These are phyloP conservation scores for Malacoctenus gilli DNA, from an alignment of 2,797 vertebrate genomes.

Conservation along the genomic window DNA sequence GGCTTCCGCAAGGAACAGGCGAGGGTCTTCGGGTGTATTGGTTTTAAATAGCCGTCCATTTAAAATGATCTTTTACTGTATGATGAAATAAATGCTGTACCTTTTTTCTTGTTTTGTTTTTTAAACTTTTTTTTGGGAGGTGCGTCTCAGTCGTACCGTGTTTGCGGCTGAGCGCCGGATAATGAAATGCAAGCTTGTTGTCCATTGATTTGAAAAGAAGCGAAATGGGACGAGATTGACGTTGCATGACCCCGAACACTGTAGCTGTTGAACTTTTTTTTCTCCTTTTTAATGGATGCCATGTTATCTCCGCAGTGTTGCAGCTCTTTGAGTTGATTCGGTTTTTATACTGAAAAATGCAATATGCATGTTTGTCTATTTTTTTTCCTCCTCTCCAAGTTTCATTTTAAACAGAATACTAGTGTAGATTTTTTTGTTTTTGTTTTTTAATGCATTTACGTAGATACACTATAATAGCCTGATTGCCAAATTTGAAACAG, in stretches of 20 bases:
- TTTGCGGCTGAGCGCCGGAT: conserved; percentile 22
- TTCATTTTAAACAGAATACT: conserved; percentile 72
- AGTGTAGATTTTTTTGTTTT: conserved; percentile 58
- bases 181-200: conserved; percentile 59
- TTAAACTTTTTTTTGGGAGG: conserved; percentile 21
- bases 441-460: conserved; percentile 69
- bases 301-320: conserved; percentile 74
- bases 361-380: conserved; percentile 76
- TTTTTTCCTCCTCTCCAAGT: conserved; percentile 49
- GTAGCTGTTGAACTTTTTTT: conserved; percentile 65
- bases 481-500: conserved; percentile 81
- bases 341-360: conserved; percentile 72
- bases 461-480: conserved; percentile 78
- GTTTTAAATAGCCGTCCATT: conserved; percentile 72
- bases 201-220: conserved; percentile 39
- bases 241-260: conserved; percentile 73
- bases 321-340: conserved; percentile 66
- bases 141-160: conserved; percentile 23
- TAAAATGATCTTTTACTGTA: conserved; percentile 58
- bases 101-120: conserved; percentile 39
- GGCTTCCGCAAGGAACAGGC: conserved; percentile 37
- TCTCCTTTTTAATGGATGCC: conserved; percentile 67
- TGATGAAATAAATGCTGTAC: conserved; percentile 62
- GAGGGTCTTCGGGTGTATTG: conserved; percentile 44
- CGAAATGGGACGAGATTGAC: conserved; percentile 53